Evolutionary conservation across 2,113 vertebrate species (phyloP), one percentile per base, ranked within the genome.

Genomic region (Paradisaea rubra): DNA sequence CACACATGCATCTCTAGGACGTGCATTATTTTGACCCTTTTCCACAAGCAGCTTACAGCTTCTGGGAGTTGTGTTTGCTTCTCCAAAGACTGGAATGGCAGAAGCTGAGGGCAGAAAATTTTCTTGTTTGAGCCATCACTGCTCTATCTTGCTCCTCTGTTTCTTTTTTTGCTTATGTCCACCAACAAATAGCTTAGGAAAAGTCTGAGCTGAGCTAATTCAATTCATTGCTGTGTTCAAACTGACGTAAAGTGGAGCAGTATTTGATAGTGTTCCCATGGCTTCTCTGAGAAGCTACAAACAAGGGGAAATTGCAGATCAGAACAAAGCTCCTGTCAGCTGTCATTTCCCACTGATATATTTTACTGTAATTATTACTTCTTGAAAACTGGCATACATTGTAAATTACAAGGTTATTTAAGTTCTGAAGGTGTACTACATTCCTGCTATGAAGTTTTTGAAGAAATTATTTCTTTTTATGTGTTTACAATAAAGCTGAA

Each of bases 401-500:
- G 42, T 81, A 91, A 96, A 96, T 95, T 94, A 84, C 72, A 93
- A 97, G 85, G 82, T 94, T 86, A 92, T 95, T 97, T 95, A 93
- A 86, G 91, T 93, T 96, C 86, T 65, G 84, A 90, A 96, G 61
- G 91, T 85, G 66, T 81, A 86, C 41, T 88, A 68, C 25, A 92
- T 88, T 93, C 41, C 68, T 73, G 59, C 63, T 74, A 61, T 94
- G 93, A 96, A 93, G 82, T 72, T 96, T 93, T 94, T 84, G 66
- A 91, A 92, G 50, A 84, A 96, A 91, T 94, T 80, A 73, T 93
- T 95, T 95, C 86, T 94, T 96, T 95, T 95, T 88, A 87, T 83
- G 53, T 91, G 77, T 89, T 95, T 93, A 90, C 52, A 88, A 72
- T 94, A 84, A 61, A 96, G 87, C 76, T 87, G 30, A 69, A 86